These are phyloP conservation scores for Eulimnadia texana DNA, from an alignment of 1,140 invertebrate species.

Conservation along the genomic window DNA sequence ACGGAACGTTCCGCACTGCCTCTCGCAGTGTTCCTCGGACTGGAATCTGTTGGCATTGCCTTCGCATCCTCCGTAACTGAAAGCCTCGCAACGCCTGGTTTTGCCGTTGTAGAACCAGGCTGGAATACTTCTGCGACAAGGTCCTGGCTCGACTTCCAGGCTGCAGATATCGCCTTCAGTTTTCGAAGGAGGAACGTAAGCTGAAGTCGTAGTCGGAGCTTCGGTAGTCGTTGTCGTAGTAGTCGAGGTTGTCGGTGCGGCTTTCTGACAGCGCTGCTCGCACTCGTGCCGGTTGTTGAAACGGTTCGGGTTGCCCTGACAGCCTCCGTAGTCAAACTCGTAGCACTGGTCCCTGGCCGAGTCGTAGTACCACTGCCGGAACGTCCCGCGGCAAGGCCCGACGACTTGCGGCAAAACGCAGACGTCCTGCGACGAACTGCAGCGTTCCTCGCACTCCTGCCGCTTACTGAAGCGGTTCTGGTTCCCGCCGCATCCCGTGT, in stretches of 20 bases:
- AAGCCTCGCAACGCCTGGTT: slow-evolving; percentile 43
- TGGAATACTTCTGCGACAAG: slow-evolving; percentile 45
- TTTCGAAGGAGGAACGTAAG: slow-evolving; percentile 1
- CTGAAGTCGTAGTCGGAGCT: neutral
- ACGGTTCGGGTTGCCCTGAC: slow-evolving; percentile 53
- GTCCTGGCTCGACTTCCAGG: slow-evolving; percentile 46
- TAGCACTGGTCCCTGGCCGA: slow-evolving; percentile 42
- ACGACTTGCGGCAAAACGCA: slow-evolving; percentile 54
- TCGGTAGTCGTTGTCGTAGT: too few relatives aligned
- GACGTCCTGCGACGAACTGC: slow-evolving; percentile 50
- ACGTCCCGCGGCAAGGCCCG: slow-evolving; percentile 52
- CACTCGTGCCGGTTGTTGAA: slow-evolving; percentile 37
- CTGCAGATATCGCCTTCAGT: slow-evolving; percentile 36
- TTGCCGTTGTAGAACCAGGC: slow-evolving; percentile 59
- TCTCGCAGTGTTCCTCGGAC: slow-evolving; percentile 61
- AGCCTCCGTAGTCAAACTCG: slow-evolving; percentile 51
- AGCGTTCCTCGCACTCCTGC: slow-evolving; percentile 62
- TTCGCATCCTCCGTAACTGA: slow-evolving; percentile 64
- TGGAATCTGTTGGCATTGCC: slow-evolving; percentile 71
- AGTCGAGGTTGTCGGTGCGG: neutral
- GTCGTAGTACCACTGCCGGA: slow-evolving; percentile 61
- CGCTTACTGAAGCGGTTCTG: slow-evolving; percentile 62
- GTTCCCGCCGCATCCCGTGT: slow-evolving; percentile 72
- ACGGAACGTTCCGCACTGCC: slow-evolving; percentile 55
- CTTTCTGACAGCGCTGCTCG: slow-evolving; percentile 24